Base-by-base conservation (phyloP, 2,113 vertebrate genomes). In the Bubo bubo region DNA sequence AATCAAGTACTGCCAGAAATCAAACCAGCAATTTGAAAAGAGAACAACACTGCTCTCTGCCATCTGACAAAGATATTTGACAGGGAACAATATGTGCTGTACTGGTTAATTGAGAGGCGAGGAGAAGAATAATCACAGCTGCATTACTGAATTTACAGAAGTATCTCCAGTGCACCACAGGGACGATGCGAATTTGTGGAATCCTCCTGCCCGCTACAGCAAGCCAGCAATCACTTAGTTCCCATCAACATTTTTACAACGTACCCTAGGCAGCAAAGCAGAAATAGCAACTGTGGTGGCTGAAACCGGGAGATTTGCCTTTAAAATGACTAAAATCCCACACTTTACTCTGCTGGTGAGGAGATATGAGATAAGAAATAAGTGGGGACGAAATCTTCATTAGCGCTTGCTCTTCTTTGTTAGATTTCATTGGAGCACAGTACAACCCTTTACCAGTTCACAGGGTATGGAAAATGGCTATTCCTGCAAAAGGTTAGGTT, bases 71-170 rank as follows among this genome's bases (percentile, higher is more conserved):
- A 90, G 96, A 79, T 93, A 92, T 86, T 93, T 96, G 92, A 95
- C 87, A 95, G 85, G 95, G 95, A 97, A 97, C 95, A 96, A 95
- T 96, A 82, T 93, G 96, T 97, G 75, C 96, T 83, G 97, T 93
- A 96, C 95, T 90, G 71, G 77, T 91, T 96, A 97, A 97, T 93
- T 94, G 93, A 94, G 89, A 96, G 84, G 93, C 22, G 1, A 96
- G 91, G 93, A 89, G 93, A 94, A 94, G 95, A 94, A 96, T 95
- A 93, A 93, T 95, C 95, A 95, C 90, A 88, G 92, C 90, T 93
- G 67, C 87, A 95, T 96, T 96, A 96, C 66, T 86, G 92, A 75
- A 87, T 96, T 96, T 95, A 94, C 62, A 79, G 77, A 92, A 90
- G 58, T 58, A 50, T 91, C 88, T 94, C 85, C 85, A 76, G 74